These are phyloP conservation scores for Spilosoma lubricipeda DNA, from an alignment of 2,888 invertebrate genomes.

Conservation along the genomic window DNA sequence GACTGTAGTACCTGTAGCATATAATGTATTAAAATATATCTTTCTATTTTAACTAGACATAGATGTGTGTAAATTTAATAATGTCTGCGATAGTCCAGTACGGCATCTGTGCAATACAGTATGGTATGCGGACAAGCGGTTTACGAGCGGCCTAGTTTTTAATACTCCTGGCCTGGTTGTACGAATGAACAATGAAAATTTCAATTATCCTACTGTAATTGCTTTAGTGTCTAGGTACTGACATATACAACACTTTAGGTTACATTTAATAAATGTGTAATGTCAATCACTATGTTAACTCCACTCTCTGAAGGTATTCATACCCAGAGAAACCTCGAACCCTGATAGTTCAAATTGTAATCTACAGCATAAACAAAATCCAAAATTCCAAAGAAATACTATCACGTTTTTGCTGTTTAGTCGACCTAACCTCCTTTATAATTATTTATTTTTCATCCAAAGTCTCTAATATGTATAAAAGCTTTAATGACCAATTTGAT, in stretches of 20 bases:
- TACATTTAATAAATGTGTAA: not conserved
- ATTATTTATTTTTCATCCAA: no score
- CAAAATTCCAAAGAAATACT: no score
- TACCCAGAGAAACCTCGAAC: no score
- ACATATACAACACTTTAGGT: not conserved
- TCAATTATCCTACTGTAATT: slow-evolving; percentile 48
- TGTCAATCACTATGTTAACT: no score
- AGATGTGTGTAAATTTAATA: slow-evolving; percentile 25
- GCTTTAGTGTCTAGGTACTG: slow-evolving; percentile 25
- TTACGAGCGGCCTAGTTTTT: slow-evolving; percentile 45
- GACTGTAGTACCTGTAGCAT: no score
- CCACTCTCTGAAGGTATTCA: not conserved
- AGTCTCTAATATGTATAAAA: not conserved
- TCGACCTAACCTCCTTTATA: no score
- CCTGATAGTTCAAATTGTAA: no score
- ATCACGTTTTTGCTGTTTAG: no score
- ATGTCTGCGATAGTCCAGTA: slow-evolving; percentile 26
- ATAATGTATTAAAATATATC: no score
- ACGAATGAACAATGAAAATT: slow-evolving; percentile 50
- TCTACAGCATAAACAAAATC: no score
- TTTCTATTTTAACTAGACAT: not conserved
- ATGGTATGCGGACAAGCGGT: slow-evolving; percentile 46
- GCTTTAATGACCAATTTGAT: not conserved
- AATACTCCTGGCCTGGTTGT: slow-evolving; percentile 38
- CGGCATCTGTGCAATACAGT: slow-evolving; percentile 46